Conservation (phyloP, 2,797 vertebrate genomes). For the Poeciliopsis infans region DNA sequence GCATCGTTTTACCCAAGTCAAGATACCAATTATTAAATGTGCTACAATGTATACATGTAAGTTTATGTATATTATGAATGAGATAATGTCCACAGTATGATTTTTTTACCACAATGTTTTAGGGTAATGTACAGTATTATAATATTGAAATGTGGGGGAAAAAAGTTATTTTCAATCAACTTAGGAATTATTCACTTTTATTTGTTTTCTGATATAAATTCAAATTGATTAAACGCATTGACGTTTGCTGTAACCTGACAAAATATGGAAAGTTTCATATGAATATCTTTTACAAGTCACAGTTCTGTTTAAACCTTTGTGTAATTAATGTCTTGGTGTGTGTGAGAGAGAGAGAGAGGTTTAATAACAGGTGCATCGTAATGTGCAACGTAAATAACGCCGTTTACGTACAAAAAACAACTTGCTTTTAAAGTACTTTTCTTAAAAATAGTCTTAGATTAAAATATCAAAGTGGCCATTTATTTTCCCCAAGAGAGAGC, state of each 20-base stretch:
- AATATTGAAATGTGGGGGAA: neutral
- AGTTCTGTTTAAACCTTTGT: neutral
- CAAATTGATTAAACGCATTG: neutral
- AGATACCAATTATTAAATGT: neutral
- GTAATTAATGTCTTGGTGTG: neutral
- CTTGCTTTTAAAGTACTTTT: neutral
- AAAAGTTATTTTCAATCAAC: neutral
- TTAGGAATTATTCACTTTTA: neutral
- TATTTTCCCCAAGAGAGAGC: conserved; percentile 58
- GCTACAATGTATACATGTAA: no score
- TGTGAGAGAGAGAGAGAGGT: neutral
- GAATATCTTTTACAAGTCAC: neutral
- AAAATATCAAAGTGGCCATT: neutral
- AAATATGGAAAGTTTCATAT: neutral
- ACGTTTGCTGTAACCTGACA: neutral
- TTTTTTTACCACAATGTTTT: neutral
- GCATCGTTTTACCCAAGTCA: neutral
- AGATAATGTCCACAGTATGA: neutral
- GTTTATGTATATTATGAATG: neutral
- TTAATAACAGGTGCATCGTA: conserved; percentile 33
- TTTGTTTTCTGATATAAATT: neutral
- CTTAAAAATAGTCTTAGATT: neutral
- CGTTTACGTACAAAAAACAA: neutral
- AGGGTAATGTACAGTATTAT: neutral
- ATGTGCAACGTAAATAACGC: neutral